These are phyloP conservation scores for Gracilinanus agilis DNA, from an alignment of 2,113 vertebrate species.

Conservation along the genomic window DNA sequence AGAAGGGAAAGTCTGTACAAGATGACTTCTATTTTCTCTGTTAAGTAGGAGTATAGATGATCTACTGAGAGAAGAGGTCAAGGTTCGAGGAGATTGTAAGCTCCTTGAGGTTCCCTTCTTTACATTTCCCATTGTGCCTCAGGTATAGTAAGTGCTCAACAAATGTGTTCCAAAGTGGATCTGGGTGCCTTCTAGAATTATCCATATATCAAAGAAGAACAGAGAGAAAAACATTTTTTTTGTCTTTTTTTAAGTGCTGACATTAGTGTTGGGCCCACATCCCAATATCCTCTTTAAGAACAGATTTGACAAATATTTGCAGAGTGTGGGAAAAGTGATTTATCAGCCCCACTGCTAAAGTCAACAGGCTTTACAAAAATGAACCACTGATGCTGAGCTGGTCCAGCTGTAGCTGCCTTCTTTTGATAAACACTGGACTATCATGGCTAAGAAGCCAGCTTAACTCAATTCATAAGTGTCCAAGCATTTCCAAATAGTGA, in stretches of 20 bases:
- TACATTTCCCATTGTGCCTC: background rate
- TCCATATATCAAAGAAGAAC: background rate
- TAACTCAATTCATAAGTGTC: background rate
- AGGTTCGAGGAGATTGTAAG: background rate
- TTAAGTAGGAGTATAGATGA: background rate
- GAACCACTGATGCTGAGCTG: background rate
- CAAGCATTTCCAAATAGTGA: background rate
- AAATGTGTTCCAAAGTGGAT: background rate
- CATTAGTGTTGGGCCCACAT: background rate
- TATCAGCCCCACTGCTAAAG: background rate
- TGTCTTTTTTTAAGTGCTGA: background rate
- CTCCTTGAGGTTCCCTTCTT: background rate
- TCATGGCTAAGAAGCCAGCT: background rate
- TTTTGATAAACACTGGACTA: background rate
- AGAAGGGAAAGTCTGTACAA: background rate
- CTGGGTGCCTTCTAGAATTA: background rate
- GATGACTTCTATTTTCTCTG: background rate
- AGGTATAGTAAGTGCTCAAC: background rate
- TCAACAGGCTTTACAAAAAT: background rate
- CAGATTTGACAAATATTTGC: slow-evolving; percentile 12
- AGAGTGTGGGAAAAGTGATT: background rate
- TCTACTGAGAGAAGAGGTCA: background rate
- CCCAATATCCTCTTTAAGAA: background rate
- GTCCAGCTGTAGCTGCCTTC: background rate
- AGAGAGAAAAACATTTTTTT: background rate